Conservation (phyloP, 2,888 invertebrate genomes). For the Tholera decimalis region DNA sequence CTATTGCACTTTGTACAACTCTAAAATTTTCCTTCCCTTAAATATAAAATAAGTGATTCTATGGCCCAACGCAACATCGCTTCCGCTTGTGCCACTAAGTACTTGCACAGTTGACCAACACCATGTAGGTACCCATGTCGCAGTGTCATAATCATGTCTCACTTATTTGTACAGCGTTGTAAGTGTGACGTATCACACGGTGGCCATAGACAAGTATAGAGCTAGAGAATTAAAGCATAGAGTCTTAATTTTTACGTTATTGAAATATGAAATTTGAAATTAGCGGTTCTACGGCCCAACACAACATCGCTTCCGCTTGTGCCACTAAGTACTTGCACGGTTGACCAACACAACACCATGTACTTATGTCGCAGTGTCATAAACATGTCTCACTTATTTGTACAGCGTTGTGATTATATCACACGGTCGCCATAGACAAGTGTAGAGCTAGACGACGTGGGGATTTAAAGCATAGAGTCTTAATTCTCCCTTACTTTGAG, state of each 20-base stretch:
- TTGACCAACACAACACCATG: conserved; percentile 31
- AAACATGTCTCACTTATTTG: conserved; percentile 32
- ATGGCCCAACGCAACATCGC: conserved; percentile 11
- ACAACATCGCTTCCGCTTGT: conserved; percentile 22
- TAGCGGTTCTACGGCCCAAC: not conserved
- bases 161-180: conserved; percentile 13
- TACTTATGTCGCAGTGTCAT: conserved; percentile 12
- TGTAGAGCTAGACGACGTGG: not conserved
- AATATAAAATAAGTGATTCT: not conserved
- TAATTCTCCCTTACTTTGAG: no score
- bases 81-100: conserved; percentile 15
- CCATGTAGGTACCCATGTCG: not conserved
- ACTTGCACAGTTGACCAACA: conserved; percentile 24
- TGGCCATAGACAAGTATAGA: conserved; percentile 31
- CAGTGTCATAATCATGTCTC: conserved; percentile 27
- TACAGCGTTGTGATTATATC: not conserved
- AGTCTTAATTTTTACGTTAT: not conserved
- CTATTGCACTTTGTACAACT: no score
- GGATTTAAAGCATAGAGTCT: no score
- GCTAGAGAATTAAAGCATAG: not conserved
- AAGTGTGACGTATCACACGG: conserved; percentile 7
- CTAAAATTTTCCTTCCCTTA: fast-evolving
- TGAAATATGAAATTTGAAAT: not conserved
- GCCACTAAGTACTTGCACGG: not conserved
- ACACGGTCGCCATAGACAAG: not conserved